Conservation (phyloP, 2,113 vertebrate genomes). For the Piliocolobus tephrosceles region DNA sequence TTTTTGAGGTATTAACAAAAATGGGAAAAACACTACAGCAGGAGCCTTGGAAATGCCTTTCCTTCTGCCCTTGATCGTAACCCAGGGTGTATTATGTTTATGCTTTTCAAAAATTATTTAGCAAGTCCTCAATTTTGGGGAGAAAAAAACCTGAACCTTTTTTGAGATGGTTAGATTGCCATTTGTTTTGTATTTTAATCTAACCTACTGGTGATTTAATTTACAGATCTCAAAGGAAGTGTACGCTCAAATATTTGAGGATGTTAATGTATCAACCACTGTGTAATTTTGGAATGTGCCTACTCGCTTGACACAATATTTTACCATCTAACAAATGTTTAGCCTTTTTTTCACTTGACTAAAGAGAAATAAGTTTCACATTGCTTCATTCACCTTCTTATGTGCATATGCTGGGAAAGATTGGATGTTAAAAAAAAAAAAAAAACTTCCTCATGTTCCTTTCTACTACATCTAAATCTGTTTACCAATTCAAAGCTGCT, state of each 20-base stretch:
- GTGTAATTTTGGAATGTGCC: slow-evolving; percentile 78
- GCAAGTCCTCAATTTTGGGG: not conserved
- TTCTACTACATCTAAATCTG: slow-evolving; percentile 72
- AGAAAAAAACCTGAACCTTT: slow-evolving; percentile 41
- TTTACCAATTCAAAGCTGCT: slow-evolving; percentile 79
- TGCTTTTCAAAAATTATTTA: not conserved
- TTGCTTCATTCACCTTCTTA: slow-evolving; percentile 75
- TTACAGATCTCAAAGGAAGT: slow-evolving; percentile 76
- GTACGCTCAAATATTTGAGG: slow-evolving; percentile 75
- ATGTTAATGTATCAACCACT: slow-evolving; percentile 73
- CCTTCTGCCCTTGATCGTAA: not conserved
- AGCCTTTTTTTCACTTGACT: slow-evolving; percentile 74
- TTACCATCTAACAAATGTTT: slow-evolving; percentile 81
- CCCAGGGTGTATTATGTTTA: not conserved
- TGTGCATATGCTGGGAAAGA: slow-evolving; percentile 78
- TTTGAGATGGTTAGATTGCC: slow-evolving; percentile 45
- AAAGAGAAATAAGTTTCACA: slow-evolving; percentile 75
- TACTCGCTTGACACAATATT: slow-evolving; percentile 80
- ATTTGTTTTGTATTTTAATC: slow-evolving; percentile 76
- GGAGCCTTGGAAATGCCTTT: slow-evolving; percentile 1
- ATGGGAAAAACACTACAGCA: not conserved
- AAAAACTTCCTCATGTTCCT: slow-evolving; percentile 71
- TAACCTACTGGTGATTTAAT: slow-evolving; percentile 76
- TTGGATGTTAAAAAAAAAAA: slow-evolving; percentile 76
- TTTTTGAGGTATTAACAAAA: slow-evolving; percentile 43